Evolutionary conservation across 2,113 vertebrate species (phyloP).

Genomic region (Tragelaphus scriptus): DNA sequence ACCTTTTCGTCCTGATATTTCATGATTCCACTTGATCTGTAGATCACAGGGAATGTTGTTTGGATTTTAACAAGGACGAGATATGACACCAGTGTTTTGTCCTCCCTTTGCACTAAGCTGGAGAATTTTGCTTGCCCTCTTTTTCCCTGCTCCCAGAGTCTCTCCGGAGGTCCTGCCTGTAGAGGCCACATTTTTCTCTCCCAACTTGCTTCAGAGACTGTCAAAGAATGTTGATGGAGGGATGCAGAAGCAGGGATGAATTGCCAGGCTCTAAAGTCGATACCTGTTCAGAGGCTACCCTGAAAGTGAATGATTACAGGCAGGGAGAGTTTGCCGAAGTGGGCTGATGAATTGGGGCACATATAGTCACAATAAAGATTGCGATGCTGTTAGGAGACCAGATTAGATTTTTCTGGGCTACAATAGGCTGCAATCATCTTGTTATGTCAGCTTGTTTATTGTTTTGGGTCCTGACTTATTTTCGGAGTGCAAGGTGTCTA

Average conservation of each 20-base stretch:
- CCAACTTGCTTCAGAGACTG: constrained; percentile 4
- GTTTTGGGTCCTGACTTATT: constrained; percentile 51
- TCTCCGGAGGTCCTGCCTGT: background rate
- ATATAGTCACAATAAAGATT: constrained; percentile 14
- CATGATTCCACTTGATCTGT: no score
- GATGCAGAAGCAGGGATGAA: constrained; percentile 31
- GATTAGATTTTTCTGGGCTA: constrained; percentile 59
- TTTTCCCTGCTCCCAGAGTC: background rate
- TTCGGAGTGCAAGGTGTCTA: constrained; percentile 60
- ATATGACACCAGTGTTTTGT: rapidly evolving
- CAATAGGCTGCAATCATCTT: constrained; percentile 58
- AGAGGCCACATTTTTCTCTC: background rate
- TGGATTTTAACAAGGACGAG: background rate
- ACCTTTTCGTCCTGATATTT: no score
- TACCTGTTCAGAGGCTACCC: constrained; percentile 43
- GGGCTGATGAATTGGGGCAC: constrained; percentile 58
- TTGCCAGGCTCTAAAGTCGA: constrained; percentile 7
- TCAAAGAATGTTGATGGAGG: background rate
- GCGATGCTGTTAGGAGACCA: background rate
- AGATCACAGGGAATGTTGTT: rapidly evolving
- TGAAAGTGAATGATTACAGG: constrained; percentile 49
- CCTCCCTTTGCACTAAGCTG: background rate
- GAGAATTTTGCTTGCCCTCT: background rate
- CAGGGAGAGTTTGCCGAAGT: background rate
- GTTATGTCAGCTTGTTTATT: constrained; percentile 58